Evolutionary conservation across 2,113 vertebrate species (phyloP), one percentile per base, ranked within the genome.

Genomic region (Colaptes auratus): DNA sequence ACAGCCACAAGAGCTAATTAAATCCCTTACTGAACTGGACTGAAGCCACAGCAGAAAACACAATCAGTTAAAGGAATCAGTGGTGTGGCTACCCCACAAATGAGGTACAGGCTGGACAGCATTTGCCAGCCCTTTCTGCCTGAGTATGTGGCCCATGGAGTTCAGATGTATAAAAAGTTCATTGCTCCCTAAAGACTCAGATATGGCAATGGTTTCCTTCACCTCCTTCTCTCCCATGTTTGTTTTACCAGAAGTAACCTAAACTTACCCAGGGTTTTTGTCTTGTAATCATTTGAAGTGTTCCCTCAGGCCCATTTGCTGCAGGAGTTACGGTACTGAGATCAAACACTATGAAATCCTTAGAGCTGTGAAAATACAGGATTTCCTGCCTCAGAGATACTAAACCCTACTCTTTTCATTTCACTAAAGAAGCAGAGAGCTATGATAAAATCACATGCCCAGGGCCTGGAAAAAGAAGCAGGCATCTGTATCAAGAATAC

Each of bases 331-430:
- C 27, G 55, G 74, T 56, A 85, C 0, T 48, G 72, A 86, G 78
- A 93, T 88, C 69, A 96, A 91, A 91, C 69, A 88, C 39, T 35
- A 67, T 7, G 8, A 92, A 91, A 63, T 81, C 89, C 88, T 86
- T 13, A 55, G 89, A 90, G 80, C 85, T 95, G 79, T 80, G 89
- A 90, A 89, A 95, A 88, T 75, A 92, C 53, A 90, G 79, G 67
- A 96, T 91, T 92, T 94, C 91, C 82, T 93, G 81, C 88, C 86
- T 88, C 83, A 70, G 70, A 81, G 80, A 72, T 88, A 52, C 89
- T 46, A 59, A 93, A 77, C 55, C 19, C 28, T 79, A 5, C 63
- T 65, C 77, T 79, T 50, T 50, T 48, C 15, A 81, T 82, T 93
- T 46, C 66, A 71, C 73, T 53, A 36, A 53, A 82, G 86, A 86